These are phyloP conservation scores for Drosophila kanapiae DNA, from an alignment of 1,140 invertebrate genomes.

Conservation along the genomic window DNA sequence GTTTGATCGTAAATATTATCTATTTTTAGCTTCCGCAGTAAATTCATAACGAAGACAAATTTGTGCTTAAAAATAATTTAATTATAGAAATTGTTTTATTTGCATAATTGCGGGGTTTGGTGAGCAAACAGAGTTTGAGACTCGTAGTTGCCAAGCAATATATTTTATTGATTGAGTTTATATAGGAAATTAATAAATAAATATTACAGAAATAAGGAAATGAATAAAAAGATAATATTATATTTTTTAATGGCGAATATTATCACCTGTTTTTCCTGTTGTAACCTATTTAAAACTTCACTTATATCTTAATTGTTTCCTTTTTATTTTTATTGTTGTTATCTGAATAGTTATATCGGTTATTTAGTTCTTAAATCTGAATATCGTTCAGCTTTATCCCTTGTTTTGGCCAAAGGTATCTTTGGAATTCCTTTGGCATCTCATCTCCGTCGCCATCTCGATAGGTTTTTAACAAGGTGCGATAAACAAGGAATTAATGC, in stretches of 20 bases:
- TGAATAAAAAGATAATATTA: too few species aligned
- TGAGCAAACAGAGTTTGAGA: not conserved
- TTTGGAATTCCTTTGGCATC: constrained; percentile 51
- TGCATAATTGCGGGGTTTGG: not conserved
- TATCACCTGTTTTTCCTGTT: not conserved
- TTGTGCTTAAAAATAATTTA: not conserved
- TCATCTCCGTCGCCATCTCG: constrained; percentile 29
- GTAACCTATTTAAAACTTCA: not conserved
- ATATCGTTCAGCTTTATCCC: not conserved
- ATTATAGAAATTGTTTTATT: constrained; percentile 3
- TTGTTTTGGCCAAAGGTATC: constrained; percentile 16
- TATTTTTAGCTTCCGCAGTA: constrained; percentile 53
- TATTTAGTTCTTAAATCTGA: not conserved
- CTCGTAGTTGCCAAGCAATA: not conserved
- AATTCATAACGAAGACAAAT: constrained; percentile 11
- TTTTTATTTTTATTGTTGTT: not conserved
- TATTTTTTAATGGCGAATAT: too few species aligned
- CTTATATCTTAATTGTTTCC: too few species aligned
- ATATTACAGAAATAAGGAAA: too few species aligned
- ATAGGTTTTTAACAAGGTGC: constrained; percentile 82
- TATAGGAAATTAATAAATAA: not conserved
- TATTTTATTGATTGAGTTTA: not conserved
- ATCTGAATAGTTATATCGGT: not conserved
- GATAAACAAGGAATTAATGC: constrained; percentile 82
- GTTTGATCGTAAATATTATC: constrained; percentile 50